Evolutionary conservation across 2,797 vertebrate species (phyloP).

Genomic region (Enteromius mattozi): DNA sequence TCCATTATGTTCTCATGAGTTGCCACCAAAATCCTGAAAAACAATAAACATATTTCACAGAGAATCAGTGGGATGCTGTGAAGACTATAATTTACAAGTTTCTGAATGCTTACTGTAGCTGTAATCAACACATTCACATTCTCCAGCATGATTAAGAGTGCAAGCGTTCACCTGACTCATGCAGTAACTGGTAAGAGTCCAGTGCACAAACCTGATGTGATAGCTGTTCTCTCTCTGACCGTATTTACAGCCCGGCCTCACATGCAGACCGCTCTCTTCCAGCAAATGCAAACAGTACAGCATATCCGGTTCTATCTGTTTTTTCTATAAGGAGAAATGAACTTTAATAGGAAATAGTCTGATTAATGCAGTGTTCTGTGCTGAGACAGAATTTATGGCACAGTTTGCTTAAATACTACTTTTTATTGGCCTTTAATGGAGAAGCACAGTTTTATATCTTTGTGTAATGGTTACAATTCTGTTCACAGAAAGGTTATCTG

Average conservation of each 20-base stretch:
- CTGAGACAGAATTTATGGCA: not conserved
- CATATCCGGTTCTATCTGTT: slow-evolving; percentile 71
- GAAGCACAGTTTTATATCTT: not conserved
- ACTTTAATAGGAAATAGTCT: not conserved
- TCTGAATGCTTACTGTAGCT: not conserved
- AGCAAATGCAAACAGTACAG: slow-evolving; percentile 77
- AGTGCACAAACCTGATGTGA: slow-evolving; percentile 75
- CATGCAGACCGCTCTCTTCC: slow-evolving; percentile 74
- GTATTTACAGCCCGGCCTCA: slow-evolving; percentile 68
- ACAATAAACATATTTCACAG: not conserved
- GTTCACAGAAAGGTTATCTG: not conserved
- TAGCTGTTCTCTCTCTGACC: slow-evolving; percentile 73
- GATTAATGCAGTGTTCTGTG: not conserved
- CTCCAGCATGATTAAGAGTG: not conserved
- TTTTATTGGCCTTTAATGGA: not conserved
- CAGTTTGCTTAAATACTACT: not conserved
- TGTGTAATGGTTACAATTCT: not conserved
- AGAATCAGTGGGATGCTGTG: not conserved
- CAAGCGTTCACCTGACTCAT: not conserved
- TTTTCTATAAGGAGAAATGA: slow-evolving; percentile 65
- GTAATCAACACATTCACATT: not conserved
- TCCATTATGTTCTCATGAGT: slow-evolving; percentile 57
- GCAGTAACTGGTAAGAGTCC: not conserved
- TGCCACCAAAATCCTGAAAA: slow-evolving; percentile 67
- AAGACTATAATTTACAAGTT: not conserved